Conservation (phyloP, 2,888 invertebrate genomes). For the Amiota mariae region DNA sequence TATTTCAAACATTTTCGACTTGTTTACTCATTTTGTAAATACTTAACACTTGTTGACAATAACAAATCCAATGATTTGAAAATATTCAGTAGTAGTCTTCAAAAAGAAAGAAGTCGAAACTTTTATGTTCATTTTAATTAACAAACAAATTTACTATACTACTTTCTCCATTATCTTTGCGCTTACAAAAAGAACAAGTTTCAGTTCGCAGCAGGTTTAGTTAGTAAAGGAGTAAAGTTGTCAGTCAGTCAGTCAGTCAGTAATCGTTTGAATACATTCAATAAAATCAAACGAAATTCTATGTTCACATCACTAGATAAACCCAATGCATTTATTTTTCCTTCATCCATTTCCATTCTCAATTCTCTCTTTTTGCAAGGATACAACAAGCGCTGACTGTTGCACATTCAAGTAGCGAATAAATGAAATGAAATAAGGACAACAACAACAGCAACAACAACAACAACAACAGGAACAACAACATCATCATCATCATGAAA, state of each 20-base stretch:
- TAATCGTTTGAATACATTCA: constrained; percentile 6
- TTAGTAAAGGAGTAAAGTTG: background rate
- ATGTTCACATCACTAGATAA: background rate
- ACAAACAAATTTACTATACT: constrained; percentile 3
- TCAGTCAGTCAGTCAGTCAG: background rate
- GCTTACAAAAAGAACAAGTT: background rate
- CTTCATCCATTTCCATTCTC: too few relatives aligned
- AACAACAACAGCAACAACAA: background rate
- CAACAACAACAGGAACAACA: background rate
- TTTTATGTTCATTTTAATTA: constrained; percentile 12
- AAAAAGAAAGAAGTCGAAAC: background rate
- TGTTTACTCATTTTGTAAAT: background rate
- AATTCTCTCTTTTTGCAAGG: too few relatives aligned
- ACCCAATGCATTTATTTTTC: too few relatives aligned
- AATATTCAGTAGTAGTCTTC: background rate
- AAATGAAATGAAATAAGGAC: background rate
- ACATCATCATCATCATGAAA: background rate
- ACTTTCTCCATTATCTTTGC: background rate
- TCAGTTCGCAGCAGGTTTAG: too few relatives aligned
- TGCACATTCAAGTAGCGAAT: too few relatives aligned
- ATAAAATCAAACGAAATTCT: constrained; percentile 6
- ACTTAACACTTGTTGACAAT: constrained; percentile 23
- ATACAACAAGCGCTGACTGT: too few relatives aligned
- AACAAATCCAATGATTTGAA: constrained; percentile 7
- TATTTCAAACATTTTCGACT: background rate